Conservation (phyloP, 2,888 invertebrate genomes). For the Scelioninae gen. 1 region DNA sequence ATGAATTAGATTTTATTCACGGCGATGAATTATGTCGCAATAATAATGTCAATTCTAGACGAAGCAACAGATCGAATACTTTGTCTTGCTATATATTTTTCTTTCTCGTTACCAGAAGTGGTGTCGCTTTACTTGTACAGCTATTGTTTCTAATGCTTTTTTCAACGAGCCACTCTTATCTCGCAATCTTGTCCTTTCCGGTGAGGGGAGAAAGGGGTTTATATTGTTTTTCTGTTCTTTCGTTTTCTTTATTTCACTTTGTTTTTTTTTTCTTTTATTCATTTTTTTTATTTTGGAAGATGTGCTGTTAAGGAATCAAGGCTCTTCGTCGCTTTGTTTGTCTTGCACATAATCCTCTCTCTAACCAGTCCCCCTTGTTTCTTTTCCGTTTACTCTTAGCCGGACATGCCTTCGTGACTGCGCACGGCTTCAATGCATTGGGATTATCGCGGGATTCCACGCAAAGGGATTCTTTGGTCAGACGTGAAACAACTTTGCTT, state of each 20-base stretch:
- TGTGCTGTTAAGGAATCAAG: conserved; percentile 69
- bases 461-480: conserved; percentile 60
- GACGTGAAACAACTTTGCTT: conserved; percentile 54
- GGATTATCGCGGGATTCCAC: conserved; percentile 67
- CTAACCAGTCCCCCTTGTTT: conserved; percentile 56
- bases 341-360: conserved; percentile 68
- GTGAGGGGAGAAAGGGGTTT: neutral
- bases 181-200: conserved; percentile 52
- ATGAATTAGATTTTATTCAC: conserved; percentile 76
- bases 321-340: conserved; percentile 68
- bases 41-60: conserved; percentile 70
- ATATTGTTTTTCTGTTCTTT: too few relatives aligned
- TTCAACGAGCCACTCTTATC: conserved; percentile 62
- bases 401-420: conserved; percentile 70
- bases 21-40: conserved; percentile 74
- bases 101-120: conserved; percentile 47
- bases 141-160: conserved; percentile 70
- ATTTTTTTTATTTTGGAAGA: conserved; percentile 61
- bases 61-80: conserved; percentile 43
- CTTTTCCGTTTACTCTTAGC: conserved; percentile 68
- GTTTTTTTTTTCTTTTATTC: conserved; percentile 43
- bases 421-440: conserved; percentile 52
- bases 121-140: conserved; percentile 42
- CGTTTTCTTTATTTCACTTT: conserved; percentile 49
- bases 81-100: conserved; percentile 8